These are phyloP conservation scores for Subanguina moxae DNA, from an alignment of 1,140 invertebrate genomes.

Conservation along the genomic window DNA sequence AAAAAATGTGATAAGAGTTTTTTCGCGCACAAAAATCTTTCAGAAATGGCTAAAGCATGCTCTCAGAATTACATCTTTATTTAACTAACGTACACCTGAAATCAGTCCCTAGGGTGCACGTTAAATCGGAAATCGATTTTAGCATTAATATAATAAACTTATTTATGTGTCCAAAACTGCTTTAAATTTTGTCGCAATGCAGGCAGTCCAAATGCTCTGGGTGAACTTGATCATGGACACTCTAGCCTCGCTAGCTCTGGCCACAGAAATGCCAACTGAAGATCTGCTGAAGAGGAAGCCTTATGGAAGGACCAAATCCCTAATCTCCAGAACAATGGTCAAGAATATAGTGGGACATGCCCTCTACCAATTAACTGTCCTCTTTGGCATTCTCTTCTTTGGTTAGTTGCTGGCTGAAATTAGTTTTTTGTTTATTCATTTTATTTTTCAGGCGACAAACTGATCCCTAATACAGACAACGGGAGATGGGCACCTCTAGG, in stretches of 20 bases:
- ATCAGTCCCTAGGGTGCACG: not conserved
- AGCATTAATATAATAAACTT: too few species aligned
- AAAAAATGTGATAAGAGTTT: too few species aligned
- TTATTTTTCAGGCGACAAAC: conserved; percentile 32
- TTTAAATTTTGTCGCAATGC: conserved; percentile 59
- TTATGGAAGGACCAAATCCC: conserved; percentile 85
- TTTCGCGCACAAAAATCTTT: too few species aligned
- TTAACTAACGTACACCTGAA: too few species aligned
- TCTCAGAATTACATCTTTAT: too few species aligned
- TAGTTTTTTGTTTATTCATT: not conserved
- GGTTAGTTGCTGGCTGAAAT: conserved; percentile 62
- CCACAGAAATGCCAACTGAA: conserved; percentile 94
- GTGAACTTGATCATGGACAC: conserved; percentile 99
- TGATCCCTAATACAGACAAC: conserved; percentile 70
- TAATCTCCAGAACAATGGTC: conserved; percentile 98
- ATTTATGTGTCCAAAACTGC: not conserved
- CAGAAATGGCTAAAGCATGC: too few species aligned
- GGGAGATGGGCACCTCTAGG: conserved; percentile 71
- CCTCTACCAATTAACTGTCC: conserved; percentile 88
- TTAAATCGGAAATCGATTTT: not conserved
- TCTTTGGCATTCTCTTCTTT: conserved; percentile 86
- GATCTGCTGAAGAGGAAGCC: conserved; percentile 73
- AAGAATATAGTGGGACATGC: conserved; percentile 98
- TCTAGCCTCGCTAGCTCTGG: conserved; percentile 89
- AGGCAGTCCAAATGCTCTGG: conserved; percentile 98